phyloP scores from a whole-genome alignment of 2,797 vertebrate species.

The Selene dorsalis region DNA sequence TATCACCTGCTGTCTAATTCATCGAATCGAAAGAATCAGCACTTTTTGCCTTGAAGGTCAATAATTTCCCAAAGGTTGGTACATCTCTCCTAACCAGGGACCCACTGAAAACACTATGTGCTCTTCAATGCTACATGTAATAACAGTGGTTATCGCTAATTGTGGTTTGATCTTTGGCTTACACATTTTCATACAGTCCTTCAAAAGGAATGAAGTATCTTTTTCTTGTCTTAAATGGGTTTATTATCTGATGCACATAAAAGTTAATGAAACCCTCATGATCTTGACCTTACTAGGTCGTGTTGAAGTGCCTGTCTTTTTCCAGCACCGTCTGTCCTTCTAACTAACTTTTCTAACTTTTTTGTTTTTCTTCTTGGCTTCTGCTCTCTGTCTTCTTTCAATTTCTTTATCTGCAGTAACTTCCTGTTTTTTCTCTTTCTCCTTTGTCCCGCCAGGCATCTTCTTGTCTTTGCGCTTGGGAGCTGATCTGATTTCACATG shows the following conservation, averaged over 20 bases:
- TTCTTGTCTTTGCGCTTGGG: neutral
- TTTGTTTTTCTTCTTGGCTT: neutral
- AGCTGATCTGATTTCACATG: constrained; percentile 41
- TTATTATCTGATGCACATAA: neutral
- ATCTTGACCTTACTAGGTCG: neutral
- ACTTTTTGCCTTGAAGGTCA: no score
- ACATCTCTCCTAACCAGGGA: no score
- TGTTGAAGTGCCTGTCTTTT: neutral
- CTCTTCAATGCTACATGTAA: no score
- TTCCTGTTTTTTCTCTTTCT: neutral
- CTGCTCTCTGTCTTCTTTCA: neutral
- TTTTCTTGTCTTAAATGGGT: no score
- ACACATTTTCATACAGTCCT: no score
- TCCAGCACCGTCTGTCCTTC: neutral
- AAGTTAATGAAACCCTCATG: neutral
- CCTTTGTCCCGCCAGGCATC: neutral
- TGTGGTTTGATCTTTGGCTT: no score
- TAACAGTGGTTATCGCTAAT: no score
- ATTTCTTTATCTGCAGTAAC: constrained; percentile 8
- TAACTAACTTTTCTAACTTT: neutral
- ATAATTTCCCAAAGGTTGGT: no score
- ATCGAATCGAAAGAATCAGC: no score
- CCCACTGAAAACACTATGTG: no score
- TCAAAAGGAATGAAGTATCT: no score
- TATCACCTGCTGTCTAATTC: no score